These are phyloP conservation scores for Molanna angustata DNA, from an alignment of 2,888 invertebrate genomes.

Conservation along the genomic window DNA sequence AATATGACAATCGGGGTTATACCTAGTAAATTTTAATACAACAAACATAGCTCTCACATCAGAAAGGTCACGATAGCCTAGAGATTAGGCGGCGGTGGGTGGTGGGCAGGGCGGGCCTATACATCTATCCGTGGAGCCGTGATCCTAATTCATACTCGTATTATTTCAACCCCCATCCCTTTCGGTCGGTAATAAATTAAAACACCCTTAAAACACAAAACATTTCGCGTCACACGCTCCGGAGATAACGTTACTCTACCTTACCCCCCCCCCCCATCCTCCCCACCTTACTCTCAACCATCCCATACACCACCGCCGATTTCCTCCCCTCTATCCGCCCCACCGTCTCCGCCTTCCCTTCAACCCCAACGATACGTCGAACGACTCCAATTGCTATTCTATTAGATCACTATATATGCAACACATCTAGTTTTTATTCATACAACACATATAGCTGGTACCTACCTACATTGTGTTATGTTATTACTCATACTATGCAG, in stretches of 20 bases:
- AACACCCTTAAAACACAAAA: slow-evolving; percentile 34
- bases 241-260: slow-evolving; percentile 29
- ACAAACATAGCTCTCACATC: slow-evolving; percentile 27
- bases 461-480: too few species aligned
- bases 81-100: slow-evolving; percentile 21
- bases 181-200: slow-evolving; percentile 34
- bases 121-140: slow-evolving; percentile 31
- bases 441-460: too few species aligned
- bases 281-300: too few species aligned
- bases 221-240: slow-evolving; percentile 34
- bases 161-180: slow-evolving; percentile 32
- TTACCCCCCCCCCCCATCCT: slow-evolving; percentile 7
- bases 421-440: too few species aligned
- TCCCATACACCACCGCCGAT: too few species aligned
- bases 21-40: slow-evolving; percentile 29
- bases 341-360: too few species aligned
- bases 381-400: too few species aligned
- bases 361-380: too few species aligned
- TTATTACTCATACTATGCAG: too few species aligned
- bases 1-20: slow-evolving; percentile 9
- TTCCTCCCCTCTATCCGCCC: too few species aligned
- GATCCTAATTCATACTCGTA: slow-evolving; percentile 34
- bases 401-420: too few species aligned
- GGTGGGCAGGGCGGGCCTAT: slow-evolving; percentile 21
- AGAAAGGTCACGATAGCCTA: slow-evolving; percentile 30